Conservation (phyloP, 2,113 vertebrate species). For the rat (Rattus norvegicus) region GRCr8 NC_086023.1:50919501-50920000, state of each 20-base stretch:
- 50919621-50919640: conserved; percentile 50
- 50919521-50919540: background rate
- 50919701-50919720: conserved; percentile 21
- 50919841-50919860: background rate
- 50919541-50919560: background rate
- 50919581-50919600: background rate
- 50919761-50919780: background rate
- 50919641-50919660: background rate
- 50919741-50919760: background rate
- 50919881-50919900: background rate
- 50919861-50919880: background rate
- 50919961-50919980: background rate
- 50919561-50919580: conserved; percentile 43
- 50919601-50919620: background rate
- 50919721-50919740: background rate
- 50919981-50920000: background rate
- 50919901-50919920: background rate
- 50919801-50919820: background rate
- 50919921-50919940: background rate
- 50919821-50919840: background rate
- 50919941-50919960: background rate
- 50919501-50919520: background rate
- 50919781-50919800: background rate
- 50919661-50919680: conserved; percentile 1
- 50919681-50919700: background rate